phyloP scores from a whole-genome alignment of 2,888 invertebrate genomes.

The Leptarthrus brevirostris region DNA sequence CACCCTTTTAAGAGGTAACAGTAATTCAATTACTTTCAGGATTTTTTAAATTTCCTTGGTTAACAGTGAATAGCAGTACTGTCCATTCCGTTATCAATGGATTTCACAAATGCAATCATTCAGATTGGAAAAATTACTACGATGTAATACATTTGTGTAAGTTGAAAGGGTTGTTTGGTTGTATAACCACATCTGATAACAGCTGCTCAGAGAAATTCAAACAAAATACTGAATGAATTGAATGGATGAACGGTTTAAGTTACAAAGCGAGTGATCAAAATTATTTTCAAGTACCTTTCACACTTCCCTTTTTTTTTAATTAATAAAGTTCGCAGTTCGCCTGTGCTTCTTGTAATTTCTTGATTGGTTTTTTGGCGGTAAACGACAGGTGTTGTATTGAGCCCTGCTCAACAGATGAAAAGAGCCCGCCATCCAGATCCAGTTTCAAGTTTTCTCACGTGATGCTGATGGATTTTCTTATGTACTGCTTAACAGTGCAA shows the following conservation, averaged over 20 bases:
- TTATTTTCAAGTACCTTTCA: too few species aligned
- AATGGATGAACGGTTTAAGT: too few species aligned
- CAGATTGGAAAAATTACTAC: background rate
- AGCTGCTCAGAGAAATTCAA: background rate
- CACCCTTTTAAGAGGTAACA: background rate
- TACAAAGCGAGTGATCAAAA: too few species aligned
- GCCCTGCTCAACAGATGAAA: slow-evolving; percentile 35
- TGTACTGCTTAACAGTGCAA: background rate
- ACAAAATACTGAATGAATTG: background rate
- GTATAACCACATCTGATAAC: background rate
- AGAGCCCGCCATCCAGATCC: slow-evolving; percentile 15
- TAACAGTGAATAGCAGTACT: slow-evolving; percentile 1
- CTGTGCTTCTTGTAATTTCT: background rate
- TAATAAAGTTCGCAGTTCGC: background rate
- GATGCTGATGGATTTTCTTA: slow-evolving; percentile 42
- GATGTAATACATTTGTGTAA: background rate
- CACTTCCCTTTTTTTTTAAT: too few species aligned
- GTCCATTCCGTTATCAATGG: slow-evolving; percentile 39
- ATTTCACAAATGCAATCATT: too few species aligned
- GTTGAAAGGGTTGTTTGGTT: background rate
- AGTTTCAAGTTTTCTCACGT: slow-evolving; percentile 48
- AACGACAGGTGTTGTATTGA: slow-evolving; percentile 40
- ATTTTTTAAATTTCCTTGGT: background rate
- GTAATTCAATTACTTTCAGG: background rate
- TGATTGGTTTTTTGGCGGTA: slow-evolving; percentile 41